These are phyloP conservation scores for Hypotaenidia okinawae DNA, from an alignment of 2,797 vertebrate genomes.

Conservation along the genomic window DNA sequence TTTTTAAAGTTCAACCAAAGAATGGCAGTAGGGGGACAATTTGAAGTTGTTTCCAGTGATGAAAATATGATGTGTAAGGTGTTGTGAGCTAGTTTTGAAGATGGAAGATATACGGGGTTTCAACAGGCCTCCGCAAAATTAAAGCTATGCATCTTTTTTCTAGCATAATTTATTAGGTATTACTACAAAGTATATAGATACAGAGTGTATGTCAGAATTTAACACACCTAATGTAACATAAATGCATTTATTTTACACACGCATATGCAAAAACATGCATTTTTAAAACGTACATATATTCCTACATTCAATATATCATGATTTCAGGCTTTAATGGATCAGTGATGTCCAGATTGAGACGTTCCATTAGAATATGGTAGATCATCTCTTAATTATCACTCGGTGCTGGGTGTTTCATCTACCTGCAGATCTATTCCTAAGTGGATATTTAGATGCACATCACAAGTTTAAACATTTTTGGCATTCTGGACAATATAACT, in stretches of 20 bases:
- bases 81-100: neutral
- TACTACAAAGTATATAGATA: neutral
- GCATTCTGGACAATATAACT: neutral
- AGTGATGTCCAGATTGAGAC: neutral
- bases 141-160: neutral
- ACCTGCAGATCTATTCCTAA: neutral
- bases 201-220: neutral
- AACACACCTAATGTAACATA: neutral
- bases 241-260: neutral
- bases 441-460: neutral
- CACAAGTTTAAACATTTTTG: neutral
- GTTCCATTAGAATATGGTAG: neutral
- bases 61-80: neutral
- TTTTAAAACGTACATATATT: neutral
- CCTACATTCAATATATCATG: neutral
- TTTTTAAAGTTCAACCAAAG: neutral
- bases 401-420: neutral
- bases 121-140: neutral
- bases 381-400: neutral
- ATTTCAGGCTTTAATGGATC: neutral
- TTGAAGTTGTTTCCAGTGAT: neutral
- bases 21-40: neutral
- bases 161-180: neutral
- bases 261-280: rapidly evolving
- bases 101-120: neutral